A percentile compares a stretch with the other conserved stretches of the same genome.
Evolutionary conservation across 2,888 invertebrate genomes (phyloP).

Genomic region (Caenorhabditis uteleia): DNA sequence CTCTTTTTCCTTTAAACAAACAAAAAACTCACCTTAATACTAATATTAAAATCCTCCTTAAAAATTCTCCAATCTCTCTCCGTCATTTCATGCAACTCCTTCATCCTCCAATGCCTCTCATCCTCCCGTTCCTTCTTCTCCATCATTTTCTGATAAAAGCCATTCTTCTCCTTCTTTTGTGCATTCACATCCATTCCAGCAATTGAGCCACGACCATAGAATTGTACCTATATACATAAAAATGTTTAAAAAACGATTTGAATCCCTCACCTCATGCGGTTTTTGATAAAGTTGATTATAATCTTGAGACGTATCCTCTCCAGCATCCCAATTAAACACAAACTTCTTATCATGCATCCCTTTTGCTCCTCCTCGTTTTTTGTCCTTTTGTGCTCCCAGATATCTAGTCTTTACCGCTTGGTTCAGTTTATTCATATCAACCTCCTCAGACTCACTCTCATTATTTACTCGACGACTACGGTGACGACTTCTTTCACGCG

Average conservation of each 20-base stretch:
- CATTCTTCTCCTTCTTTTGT: conserved; percentile 81
- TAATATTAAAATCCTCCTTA: conserved; percentile 97
- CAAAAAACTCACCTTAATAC: conserved; percentile 84
- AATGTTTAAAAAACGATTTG: not conserved
- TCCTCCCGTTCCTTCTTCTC: conserved; percentile 99
- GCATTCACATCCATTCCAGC: conserved; percentile 95
- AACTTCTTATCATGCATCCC: conserved; percentile 96
- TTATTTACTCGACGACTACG: conserved; percentile 20
- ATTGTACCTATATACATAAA: conserved; percentile 78
- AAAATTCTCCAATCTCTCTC: conserved; percentile 99
- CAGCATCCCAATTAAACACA: conserved; percentile 99
- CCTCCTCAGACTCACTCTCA: conserved; percentile 32
- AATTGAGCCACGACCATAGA: conserved; percentile 95
- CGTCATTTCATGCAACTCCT: conserved; percentile 88
- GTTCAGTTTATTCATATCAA: conserved; percentile 54
- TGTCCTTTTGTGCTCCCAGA: conserved; percentile 71
- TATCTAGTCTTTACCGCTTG: conserved; percentile 63
- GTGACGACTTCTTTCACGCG: conserved; percentile 31
- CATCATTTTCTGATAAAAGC: conserved; percentile 92
- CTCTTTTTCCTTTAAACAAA: not conserved
- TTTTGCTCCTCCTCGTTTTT: conserved; percentile 79
- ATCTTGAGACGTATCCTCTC: conserved; percentile 95
- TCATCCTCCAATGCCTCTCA: conserved; percentile 98
- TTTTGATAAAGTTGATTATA: conserved; percentile 96
- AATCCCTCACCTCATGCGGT: conserved; percentile 79